These are phyloP conservation scores for Acrocyrtus sp. DNA, from an alignment of 2,888 invertebrate species.

Conservation along the genomic window DNA sequence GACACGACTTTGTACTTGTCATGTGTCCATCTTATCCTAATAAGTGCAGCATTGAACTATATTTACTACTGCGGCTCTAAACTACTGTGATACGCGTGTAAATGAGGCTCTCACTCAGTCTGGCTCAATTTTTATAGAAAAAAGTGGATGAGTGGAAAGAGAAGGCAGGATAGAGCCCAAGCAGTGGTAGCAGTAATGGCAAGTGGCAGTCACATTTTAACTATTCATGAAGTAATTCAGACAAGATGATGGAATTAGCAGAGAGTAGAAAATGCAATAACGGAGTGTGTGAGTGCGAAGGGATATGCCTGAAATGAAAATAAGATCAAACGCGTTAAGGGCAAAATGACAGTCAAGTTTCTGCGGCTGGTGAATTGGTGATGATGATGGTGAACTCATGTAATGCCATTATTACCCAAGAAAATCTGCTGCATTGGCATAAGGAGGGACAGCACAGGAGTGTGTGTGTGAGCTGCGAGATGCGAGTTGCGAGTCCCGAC, in stretches of 20 bases:
- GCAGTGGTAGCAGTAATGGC: background rate
- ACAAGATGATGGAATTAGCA: background rate
- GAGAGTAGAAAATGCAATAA: background rate
- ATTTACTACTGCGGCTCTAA: background rate
- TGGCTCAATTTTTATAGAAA: too few species aligned
- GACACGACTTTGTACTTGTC: slow-evolving; percentile 11
- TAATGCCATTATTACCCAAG: background rate
- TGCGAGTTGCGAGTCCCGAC: too few species aligned
- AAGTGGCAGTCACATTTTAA: slow-evolving; percentile 17
- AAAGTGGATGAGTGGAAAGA: too few species aligned
- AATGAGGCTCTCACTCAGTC: too few species aligned
- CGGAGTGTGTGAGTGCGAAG: background rate
- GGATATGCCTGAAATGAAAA: background rate
- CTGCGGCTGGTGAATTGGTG: background rate
- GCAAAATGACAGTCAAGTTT: background rate
- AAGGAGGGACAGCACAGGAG: background rate
- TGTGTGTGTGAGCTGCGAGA: too few species aligned
- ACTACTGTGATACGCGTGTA: slow-evolving; percentile 21
- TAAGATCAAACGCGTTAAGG: background rate
- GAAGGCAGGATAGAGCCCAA: too few species aligned
- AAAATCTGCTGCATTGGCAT: background rate
- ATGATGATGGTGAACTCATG: slow-evolving; percentile 2
- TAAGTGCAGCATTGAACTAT: slow-evolving; percentile 1
- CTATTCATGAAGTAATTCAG: slow-evolving; percentile 25
- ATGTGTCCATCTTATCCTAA: slow-evolving; percentile 11